phyloP scores from a whole-genome alignment of 2,888 invertebrate genomes.

The Frankliniella fusca region DNA sequence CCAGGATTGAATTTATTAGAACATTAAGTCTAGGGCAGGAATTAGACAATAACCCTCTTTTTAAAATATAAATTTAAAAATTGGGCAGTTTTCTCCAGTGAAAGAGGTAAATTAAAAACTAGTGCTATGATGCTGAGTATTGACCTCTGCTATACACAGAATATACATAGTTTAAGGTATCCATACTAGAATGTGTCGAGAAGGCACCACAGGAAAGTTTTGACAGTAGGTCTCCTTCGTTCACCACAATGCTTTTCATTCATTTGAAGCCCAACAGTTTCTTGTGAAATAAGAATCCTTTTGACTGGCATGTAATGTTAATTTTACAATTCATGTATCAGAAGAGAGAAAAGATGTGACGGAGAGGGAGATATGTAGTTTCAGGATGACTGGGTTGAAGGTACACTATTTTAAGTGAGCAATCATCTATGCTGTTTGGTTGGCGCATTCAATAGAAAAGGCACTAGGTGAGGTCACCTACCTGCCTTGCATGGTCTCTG shows the following conservation, averaged over 20 bases:
- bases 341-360: not conserved
- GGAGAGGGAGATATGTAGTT: slow-evolving; percentile 2
- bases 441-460: slow-evolving; percentile 4
- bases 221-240: slow-evolving; percentile 21
- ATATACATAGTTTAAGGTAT: too few species aligned
- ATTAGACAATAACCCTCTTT: not conserved
- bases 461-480: slow-evolving; percentile 14
- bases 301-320: not conserved
- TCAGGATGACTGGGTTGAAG: not conserved
- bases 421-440: not conserved
- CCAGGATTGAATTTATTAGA: not conserved
- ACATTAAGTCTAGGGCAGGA: not conserved
- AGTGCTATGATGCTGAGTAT: not conserved
- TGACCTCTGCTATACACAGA: not conserved
- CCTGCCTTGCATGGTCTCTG: slow-evolving; percentile 18
- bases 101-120: not conserved
- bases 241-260: not conserved
- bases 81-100: not conserved
- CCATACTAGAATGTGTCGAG: too few species aligned
- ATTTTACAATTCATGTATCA: not conserved
- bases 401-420: not conserved
- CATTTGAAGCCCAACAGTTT: not conserved
- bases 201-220: not conserved
- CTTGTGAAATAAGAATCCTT: not conserved
- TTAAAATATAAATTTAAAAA: not conserved